Evolutionary conservation across 1,140 invertebrate genomes (phyloP), one percentile per base, ranked within the genome.

Genomic region (Conopomorpha cramerella): DNA sequence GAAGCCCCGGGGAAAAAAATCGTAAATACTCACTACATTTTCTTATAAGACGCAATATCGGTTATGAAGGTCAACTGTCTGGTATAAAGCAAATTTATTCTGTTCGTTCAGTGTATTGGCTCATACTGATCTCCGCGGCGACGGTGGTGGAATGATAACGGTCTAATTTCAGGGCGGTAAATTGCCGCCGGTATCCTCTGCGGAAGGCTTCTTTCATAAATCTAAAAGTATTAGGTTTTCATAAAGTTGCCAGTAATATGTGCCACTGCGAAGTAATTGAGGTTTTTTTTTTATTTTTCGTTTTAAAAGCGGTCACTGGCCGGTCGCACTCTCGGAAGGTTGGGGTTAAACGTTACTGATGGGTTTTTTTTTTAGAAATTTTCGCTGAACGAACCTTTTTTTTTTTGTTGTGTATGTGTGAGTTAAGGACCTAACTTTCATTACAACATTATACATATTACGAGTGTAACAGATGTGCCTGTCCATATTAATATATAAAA

Each of bases 181-280:
- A 71, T 74, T 74, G 68, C 64, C 58, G 56, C 55, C 56, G 56
- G 59, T 54, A 61, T 61, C 56, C 56, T 49, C 64, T 53, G 56
- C 66, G 64, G 71, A 66, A 73, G 68, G 66, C 71, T 73, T 73
- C 67, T 70, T 73, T 73, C 65, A 73, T 71, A 73, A 73, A 73
- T 73, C 68, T 68, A n/a, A 57, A 47, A 51, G 56, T 45, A 70
- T 23, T 23, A 68, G 62, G 55, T 66, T 73, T 71, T 68, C 64
- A 73, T 68, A 67, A 73, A 64, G 52, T 66, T 60, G 46, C 49
- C 44, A 46, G 51, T 55, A 64, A 70, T 57, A 10, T 60, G 57
- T 65, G 56, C 54, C 48, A 56, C 54, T 64, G 49, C 49, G 42
- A 38, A 48, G 45, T 58, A 50, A 55, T 53, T 45, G 49, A 51